Evolutionary conservation across 2,113 vertebrate genomes (phyloP).

Genomic region (Rhizomys pruinosus): DNA sequence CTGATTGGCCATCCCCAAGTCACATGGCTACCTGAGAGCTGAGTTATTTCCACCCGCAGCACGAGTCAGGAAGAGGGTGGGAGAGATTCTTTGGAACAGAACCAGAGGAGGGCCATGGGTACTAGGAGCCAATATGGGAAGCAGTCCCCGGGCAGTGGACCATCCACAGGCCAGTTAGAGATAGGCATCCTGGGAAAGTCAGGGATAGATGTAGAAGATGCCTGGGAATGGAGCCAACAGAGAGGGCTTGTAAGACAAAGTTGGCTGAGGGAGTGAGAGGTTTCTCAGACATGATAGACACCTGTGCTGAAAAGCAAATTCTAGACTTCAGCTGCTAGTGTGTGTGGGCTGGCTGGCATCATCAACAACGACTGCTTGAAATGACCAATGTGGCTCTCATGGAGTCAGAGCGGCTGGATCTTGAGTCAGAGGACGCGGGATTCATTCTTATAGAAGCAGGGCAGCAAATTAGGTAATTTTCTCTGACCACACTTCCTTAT

Average conservation of each 20-base stretch:
- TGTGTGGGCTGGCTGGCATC: neutral
- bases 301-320: neutral
- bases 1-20: neutral
- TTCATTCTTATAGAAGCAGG: neutral
- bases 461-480: neutral
- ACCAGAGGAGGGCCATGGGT: neutral
- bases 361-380: neutral
- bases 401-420: neutral
- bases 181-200: neutral
- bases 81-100: neutral
- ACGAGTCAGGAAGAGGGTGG: neutral
- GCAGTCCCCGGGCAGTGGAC: neutral
- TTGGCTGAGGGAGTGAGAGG: neutral
- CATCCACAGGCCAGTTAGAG: neutral
- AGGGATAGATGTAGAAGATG: neutral
- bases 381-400: neutral
- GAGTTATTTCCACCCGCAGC: neutral
- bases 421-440: neutral
- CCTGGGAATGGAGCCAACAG: neutral
- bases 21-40: neutral
- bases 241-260: neutral
- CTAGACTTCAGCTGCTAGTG: neutral
- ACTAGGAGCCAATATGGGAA: neutral
- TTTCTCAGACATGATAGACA: neutral
- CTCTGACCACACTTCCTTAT: neutral